Evolutionary conservation across 2,888 invertebrate genomes (phyloP).

Genomic region (Andrena chrysosceles): DNA sequence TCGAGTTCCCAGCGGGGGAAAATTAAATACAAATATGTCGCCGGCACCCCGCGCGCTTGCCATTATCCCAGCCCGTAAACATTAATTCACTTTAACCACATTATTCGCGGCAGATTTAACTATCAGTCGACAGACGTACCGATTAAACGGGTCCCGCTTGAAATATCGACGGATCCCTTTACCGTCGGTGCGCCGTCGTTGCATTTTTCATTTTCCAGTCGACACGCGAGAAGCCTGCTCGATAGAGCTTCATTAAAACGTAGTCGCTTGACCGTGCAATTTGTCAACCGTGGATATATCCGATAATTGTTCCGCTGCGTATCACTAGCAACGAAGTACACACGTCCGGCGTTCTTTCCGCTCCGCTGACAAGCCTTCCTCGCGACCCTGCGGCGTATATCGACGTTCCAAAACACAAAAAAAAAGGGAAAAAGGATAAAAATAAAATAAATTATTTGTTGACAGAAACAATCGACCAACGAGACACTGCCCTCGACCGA

Average conservation of each 20-base stretch:
- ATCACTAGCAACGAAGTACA: conserved; percentile 38
- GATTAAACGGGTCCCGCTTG: background rate
- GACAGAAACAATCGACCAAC: conserved; percentile 53
- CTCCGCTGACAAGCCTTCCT: conserved; percentile 41
- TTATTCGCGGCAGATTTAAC: conserved; percentile 22
- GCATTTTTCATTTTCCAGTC: conserved; percentile 24
- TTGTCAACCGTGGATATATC: conserved; percentile 56
- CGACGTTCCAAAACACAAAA: conserved; percentile 32
- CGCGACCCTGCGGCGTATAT: conserved; percentile 22
- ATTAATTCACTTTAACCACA: conserved; percentile 26
- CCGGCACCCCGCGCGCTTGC: background rate
- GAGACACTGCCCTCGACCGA: conserved; percentile 36
- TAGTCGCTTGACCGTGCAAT: conserved; percentile 55
- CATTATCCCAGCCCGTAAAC: conserved; percentile 2
- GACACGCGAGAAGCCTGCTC: conserved; percentile 31
- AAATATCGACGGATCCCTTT: conserved; percentile 3
- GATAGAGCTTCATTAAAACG: conserved; percentile 58
- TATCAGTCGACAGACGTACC: background rate
- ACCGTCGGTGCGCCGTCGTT: background rate
- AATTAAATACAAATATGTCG: conserved; percentile 20
- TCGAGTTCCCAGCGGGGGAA: background rate
- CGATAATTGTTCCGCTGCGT: conserved; percentile 59
- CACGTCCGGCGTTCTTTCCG: conserved; percentile 42
- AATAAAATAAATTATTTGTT: conserved; percentile 52
- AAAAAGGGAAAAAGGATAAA: background rate